phyloP scores from a whole-genome alignment of 1,140 invertebrate species.

The Aleiodes sp. region DNA sequence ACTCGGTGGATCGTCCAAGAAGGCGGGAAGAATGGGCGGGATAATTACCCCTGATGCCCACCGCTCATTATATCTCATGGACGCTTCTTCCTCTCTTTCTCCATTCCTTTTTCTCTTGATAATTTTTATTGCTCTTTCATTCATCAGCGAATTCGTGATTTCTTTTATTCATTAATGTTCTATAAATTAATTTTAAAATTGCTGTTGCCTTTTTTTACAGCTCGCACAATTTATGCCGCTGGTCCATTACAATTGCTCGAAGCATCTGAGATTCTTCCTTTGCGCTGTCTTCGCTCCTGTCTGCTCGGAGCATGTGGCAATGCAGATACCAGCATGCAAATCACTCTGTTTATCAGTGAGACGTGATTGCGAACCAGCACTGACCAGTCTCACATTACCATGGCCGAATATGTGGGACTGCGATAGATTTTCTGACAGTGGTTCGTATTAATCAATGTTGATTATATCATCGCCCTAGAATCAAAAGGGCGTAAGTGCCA shows the following conservation, averaged over 20 bases:
- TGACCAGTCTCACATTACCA: conserved; percentile 75
- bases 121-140: not conserved
- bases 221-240: conserved; percentile 80
- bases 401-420: conserved; percentile 86
- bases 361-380: conserved; percentile 78
- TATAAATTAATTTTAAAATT: conserved; percentile 4
- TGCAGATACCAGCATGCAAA: conserved; percentile 87
- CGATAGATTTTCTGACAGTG: conserved; percentile 56
- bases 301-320: conserved; percentile 87
- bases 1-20: conserved; percentile 37
- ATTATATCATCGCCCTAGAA: too few relatives aligned
- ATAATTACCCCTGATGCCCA: conserved; percentile 63
- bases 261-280: conserved; percentile 86
- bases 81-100: conserved; percentile 34
- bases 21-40: conserved; percentile 66
- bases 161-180: not conserved
- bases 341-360: conserved; percentile 85
- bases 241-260: conserved; percentile 86
- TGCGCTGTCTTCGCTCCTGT: conserved; percentile 93
- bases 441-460: conserved; percentile 37
- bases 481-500: too few relatives aligned
- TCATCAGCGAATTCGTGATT: not conserved
- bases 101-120: conserved; percentile 33
- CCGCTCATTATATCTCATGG: conserved; percentile 60
- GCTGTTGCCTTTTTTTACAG: conserved; percentile 62